Evolutionary conservation across 2,888 invertebrate genomes (phyloP), one percentile per base, ranked within the genome.

Genomic region (Phaonia tiefii): DNA sequence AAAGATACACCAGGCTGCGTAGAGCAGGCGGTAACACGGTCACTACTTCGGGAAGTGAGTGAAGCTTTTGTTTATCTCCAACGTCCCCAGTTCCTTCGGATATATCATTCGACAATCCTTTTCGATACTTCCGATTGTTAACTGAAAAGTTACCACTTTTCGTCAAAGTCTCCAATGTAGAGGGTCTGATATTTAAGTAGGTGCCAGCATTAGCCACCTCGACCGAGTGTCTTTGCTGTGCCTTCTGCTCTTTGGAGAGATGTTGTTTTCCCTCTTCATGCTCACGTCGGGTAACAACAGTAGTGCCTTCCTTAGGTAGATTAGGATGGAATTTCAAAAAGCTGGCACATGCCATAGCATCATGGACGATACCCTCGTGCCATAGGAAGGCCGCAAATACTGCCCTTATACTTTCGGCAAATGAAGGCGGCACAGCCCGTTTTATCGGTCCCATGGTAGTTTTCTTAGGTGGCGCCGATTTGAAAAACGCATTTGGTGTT

Each of bases 311-410:
- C 88, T 97, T 97, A 17, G 97, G 96, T 79, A 97, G 90, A 37
- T 94, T 94, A 0, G 97, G 97, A 90, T 97, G 96, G 89, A 99
- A 99, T 91, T 98, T 98, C 8, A 99, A 92, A 89, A 97, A 99
- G 0, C 98, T 97, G 0, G 99, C 98, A 88, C 98, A 98, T 0
- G 99, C 98, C 95, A 99, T 99, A 5, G 99, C 98, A 89, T 99
- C 99, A 89, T 98, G 98, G 0, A 99, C 98, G 60, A 99, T 95
- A 13, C 98, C 94, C 91, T 99, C 98, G 88, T 99, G 99, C 98
- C 99, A 99, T 1, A 99, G 91, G 86, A 99, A 95, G 0, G 99
- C 98, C 0, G 99, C 98, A 90, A 99, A 99, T 4, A 98, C 96
- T 0, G 98, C 96, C n/a, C 99, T 92, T 22, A 98, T 91, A 85